Evolutionary conservation across 2,113 vertebrate species (phyloP).

Genomic region (Elgaria multicarinata): DNA sequence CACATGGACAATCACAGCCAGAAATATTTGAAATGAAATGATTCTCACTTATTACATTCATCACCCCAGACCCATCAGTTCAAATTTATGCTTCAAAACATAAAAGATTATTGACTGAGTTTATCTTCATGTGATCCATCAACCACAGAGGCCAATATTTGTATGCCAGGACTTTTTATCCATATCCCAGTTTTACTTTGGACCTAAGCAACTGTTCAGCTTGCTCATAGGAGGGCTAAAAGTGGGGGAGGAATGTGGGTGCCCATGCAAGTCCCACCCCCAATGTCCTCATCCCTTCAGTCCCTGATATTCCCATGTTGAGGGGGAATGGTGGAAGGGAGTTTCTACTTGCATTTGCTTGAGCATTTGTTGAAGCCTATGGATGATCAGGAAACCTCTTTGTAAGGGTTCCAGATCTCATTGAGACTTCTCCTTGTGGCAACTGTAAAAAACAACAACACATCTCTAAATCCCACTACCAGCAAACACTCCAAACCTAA

Average conservation of each 20-base stretch:
- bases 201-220: not conserved
- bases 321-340: not conserved
- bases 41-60: not conserved
- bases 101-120: not conserved
- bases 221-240: not conserved
- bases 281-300: not conserved
- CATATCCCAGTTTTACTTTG: constrained; percentile 1
- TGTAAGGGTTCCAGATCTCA: not conserved
- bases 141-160: not conserved
- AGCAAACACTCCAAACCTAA: too few relatives aligned
- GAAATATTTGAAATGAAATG: not conserved
- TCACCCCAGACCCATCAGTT: not conserved
- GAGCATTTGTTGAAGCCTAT: not conserved
- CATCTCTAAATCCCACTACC: too few relatives aligned
- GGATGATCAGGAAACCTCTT: not conserved
- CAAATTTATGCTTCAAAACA: not conserved
- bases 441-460: too few relatives aligned
- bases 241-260: not conserved
- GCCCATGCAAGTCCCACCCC: not conserved
- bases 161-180: not conserved
- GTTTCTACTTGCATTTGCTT: not conserved
- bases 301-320: not conserved
- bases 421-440: not conserved
- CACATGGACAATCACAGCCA: not conserved
- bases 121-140: constrained; percentile 1